Percentiles rank a stretch among this genome's conserved stretches.
phyloP scores from a whole-genome alignment of 2,797 vertebrate genomes.

The Syngnathus rostellatus region DNA sequence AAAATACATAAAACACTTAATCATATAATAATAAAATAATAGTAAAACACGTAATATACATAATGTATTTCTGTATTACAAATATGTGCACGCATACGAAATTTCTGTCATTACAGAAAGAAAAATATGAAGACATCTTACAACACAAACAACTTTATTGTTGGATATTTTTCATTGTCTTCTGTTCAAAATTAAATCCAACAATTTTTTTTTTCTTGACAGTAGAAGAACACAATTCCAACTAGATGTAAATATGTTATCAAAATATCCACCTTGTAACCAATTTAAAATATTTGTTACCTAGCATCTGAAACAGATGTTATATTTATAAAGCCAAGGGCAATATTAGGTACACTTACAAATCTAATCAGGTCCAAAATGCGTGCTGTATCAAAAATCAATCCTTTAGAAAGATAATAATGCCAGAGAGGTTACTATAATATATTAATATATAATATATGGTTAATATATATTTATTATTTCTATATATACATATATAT shows the following conservation, averaged over 20 bases:
- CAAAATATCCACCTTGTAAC: background rate
- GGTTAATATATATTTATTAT: too few relatives aligned
- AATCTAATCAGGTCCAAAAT: background rate
- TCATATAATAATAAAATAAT: too few relatives aligned
- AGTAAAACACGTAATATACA: background rate
- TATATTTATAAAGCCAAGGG: background rate
- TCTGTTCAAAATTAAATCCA: background rate
- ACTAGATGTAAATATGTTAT: background rate
- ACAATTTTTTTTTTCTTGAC: background rate
- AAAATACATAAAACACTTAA: too few relatives aligned
- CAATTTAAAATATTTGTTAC: background rate
- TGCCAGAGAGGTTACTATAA: too few relatives aligned
- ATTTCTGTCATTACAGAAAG: conserved; percentile 4
- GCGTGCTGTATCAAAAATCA: background rate
- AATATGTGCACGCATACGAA: background rate
- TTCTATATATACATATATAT: background rate
- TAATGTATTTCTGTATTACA: conserved; percentile 6
- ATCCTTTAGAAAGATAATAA: background rate
- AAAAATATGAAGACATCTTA: background rate
- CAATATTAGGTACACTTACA: background rate
- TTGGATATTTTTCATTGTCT: background rate
- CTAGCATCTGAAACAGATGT: background rate
- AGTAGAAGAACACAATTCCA: background rate
- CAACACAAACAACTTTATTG: background rate
- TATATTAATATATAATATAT: too few relatives aligned